Evolutionary conservation across 2,113 vertebrate genomes (phyloP), one percentile per base, ranked within the genome.

Genomic region (Prunella himalayana): DNA sequence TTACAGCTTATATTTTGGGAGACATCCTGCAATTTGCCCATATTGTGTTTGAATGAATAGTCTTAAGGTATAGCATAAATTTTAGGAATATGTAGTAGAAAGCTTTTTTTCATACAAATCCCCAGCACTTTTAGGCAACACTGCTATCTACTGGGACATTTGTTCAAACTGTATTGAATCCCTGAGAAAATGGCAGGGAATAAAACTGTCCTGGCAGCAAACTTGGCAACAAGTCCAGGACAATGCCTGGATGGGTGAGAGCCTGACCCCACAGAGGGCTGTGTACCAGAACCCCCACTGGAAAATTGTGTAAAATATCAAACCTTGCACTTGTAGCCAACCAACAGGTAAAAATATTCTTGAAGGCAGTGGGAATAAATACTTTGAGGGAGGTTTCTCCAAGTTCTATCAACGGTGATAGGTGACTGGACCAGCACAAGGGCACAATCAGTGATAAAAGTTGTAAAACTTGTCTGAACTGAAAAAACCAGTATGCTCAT

Each of bases 21-120:
- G 44, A 87, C 63, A 76, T 89, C 49, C 63, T 91, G 82, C 70
- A 90, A 92, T 94, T 95, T 94, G 23, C 59, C 47, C 35, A 42
- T 71, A 79, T 73, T 91, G 54, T 95, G 65, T 87, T 85, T 91
- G 35, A 90, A 85, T 85, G 65, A 92, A 76, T 79, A 76, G 49
- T 79, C 69, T 82, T 76, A 79, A 71, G 69, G 45, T 66, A 77
- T 9, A 80, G 37, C 2, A 3, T 59, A 71, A 77, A 65, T 91
- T 89, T 65, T 31, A 80, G 45, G 20, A 87, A 69, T 28, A 44
- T 39, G 5, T 64, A 65, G 23, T 57, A 72, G 65, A 90, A 86
- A 90, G 24, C 24, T 70, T 92, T 92, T 92, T 18, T 68, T 92
- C 33, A 8, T 47, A 39, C 16, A 79, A 76, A 87, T 87, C 87